These are phyloP conservation scores for Drepanosiphum platanoidis DNA, from an alignment of 2,888 invertebrate genomes.

Conservation along the genomic window DNA sequence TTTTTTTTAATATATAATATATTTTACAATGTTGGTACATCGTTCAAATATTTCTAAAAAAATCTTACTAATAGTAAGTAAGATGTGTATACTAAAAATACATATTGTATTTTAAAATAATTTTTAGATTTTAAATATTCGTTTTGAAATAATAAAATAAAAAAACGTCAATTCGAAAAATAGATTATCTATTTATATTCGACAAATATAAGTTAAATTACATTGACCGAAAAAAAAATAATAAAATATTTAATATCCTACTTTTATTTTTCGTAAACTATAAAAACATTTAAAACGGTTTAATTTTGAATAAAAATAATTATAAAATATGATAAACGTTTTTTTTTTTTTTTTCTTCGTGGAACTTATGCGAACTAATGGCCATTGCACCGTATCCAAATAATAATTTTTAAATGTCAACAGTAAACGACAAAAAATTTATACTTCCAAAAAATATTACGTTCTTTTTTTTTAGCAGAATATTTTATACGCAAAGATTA, in stretches of 20 bases:
- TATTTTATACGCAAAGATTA: background rate
- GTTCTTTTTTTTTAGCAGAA: background rate
- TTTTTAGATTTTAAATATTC: too few species aligned
- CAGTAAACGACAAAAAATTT: background rate
- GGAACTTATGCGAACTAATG: background rate
- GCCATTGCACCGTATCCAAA: background rate
- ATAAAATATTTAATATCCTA: too few species aligned
- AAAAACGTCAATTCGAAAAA: too few species aligned
- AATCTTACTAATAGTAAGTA: background rate
- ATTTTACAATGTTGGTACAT: too few species aligned
- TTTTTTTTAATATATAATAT: background rate
- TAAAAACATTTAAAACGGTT: background rate
- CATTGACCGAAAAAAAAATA: too few species aligned
- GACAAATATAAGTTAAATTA: too few species aligned
- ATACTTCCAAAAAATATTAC: background rate
- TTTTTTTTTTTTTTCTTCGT: background rate
- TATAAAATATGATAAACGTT: background rate
- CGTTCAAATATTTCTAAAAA: background rate
- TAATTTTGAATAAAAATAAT: background rate
- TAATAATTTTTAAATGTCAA: conserved; percentile 4
- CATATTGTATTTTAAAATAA: too few species aligned
- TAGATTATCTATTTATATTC: too few species aligned
- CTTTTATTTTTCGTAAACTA: too few species aligned
- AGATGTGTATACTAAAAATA: background rate
- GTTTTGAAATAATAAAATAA: too few species aligned